Evolutionary conservation across 1,140 invertebrate species (phyloP).

Genomic region (Brachionus rotundiformis): DNA sequence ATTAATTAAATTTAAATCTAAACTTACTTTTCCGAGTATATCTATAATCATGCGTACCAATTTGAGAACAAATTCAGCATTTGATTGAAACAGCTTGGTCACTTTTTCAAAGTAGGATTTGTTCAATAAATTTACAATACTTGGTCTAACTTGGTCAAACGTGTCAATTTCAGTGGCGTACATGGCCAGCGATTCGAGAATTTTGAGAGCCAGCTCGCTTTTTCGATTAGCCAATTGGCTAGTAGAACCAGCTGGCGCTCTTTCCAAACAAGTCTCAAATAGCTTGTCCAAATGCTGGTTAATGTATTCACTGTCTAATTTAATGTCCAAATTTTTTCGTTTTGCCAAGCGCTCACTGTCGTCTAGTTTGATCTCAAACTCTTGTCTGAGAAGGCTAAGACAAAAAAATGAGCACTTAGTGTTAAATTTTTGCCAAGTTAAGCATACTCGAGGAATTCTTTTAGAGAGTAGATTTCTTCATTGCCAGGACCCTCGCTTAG

Average conservation of each 20-base stretch:
- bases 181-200: background rate
- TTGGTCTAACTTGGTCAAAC: background rate
- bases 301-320: slow-evolving; percentile 12
- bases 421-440: background rate
- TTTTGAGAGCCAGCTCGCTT: slow-evolving; percentile 30
- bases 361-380: slow-evolving; percentile 20
- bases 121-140: background rate
- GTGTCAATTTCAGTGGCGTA: background rate
- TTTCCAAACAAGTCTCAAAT: background rate
- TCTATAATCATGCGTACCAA: background rate
- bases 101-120: slow-evolving; percentile 24
- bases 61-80: background rate
- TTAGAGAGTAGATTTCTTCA: background rate
- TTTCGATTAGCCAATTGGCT: background rate
- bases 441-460: slow-evolving; percentile 8
- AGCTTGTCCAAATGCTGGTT: background rate
- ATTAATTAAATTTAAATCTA: background rate
- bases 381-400: slow-evolving; percentile 6
- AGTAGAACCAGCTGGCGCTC: background rate
- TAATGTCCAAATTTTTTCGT: background rate
- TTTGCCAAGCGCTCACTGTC: slow-evolving; percentile 22
- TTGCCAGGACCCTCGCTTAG: background rate
- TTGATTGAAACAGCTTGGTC: slow-evolving; percentile 6
- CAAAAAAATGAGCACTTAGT: background rate
- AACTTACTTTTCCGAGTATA: slow-evolving; percentile 23